These are phyloP conservation scores for Strix uralensis DNA, from an alignment of 2,113 vertebrate species.

Conservation along the genomic window DNA sequence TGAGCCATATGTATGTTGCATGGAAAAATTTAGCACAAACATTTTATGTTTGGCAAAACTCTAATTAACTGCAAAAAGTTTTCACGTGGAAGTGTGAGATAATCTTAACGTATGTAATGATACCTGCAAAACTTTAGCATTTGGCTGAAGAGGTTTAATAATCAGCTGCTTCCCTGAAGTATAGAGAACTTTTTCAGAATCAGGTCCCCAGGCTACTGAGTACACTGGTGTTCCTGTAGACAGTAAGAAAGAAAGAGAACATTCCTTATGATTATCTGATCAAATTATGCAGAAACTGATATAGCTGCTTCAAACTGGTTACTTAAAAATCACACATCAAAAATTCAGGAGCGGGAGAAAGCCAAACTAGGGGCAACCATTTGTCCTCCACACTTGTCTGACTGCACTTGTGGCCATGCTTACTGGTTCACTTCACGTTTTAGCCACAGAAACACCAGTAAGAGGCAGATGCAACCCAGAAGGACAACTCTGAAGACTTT, in stretches of 20 bases:
- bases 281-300: neutral
- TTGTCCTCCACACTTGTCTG: neutral
- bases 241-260: neutral
- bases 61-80: neutral
- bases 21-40: neutral
- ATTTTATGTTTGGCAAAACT: neutral
- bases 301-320: neutral
- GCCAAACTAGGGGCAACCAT: neutral
- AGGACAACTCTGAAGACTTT: neutral
- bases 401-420: neutral
- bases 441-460: neutral
- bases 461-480: neutral
- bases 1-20: neutral
- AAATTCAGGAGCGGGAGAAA: neutral
- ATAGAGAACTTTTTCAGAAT: constrained; percentile 92
- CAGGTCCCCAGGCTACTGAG: constrained; percentile 92
- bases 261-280: neutral
- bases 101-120: neutral
- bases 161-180: constrained; percentile 89
- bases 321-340: neutral
- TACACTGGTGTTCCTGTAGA: constrained; percentile 88
- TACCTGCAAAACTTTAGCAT: constrained; percentile 91
- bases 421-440: neutral
- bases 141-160: constrained; percentile 96
- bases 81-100: neutral